phyloP scores from a whole-genome alignment of 2,888 invertebrate species.

The Oscheius sp. region DNA sequence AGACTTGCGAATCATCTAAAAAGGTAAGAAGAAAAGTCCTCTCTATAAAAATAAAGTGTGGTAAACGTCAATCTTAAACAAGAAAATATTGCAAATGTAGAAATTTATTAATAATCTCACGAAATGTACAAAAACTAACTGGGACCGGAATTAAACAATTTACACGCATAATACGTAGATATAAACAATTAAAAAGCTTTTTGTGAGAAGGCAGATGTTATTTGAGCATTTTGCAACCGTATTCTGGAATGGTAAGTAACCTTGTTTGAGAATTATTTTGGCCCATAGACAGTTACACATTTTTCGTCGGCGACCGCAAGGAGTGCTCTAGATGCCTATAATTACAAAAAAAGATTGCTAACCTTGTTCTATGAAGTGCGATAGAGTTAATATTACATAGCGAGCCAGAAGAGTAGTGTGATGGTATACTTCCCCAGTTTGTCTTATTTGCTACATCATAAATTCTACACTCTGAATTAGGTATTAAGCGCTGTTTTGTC shows the following conservation, averaged over 20 bases:
- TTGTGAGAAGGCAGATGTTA: no score
- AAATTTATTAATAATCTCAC: no score
- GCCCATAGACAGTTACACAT: slow-evolving; percentile 13
- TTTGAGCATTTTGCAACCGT: neutral
- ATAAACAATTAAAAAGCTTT: no score
- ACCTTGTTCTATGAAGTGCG: slow-evolving; percentile 6
- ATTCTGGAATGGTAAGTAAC: no score
- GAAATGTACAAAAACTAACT: no score
- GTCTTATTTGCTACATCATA: neutral
- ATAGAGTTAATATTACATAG: neutral
- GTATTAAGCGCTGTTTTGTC: neutral
- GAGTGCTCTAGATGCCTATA: slow-evolving; percentile 9
- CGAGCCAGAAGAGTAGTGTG: neutral
- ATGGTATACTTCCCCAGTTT: neutral
- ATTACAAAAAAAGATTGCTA: neutral
- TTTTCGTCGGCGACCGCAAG: slow-evolving; percentile 27
- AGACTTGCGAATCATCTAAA: no score
- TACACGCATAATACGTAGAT: no score
- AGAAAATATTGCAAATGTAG: no score
- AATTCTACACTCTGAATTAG: neutral
- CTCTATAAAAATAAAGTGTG: no score
- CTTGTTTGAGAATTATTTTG: slow-evolving; percentile 1
- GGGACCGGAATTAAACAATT: no score
- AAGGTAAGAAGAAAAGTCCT: no score
- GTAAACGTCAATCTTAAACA: no score